Evolutionary conservation across 2,797 vertebrate species (phyloP).

Genomic region (Molossus alvarezi): DNA sequence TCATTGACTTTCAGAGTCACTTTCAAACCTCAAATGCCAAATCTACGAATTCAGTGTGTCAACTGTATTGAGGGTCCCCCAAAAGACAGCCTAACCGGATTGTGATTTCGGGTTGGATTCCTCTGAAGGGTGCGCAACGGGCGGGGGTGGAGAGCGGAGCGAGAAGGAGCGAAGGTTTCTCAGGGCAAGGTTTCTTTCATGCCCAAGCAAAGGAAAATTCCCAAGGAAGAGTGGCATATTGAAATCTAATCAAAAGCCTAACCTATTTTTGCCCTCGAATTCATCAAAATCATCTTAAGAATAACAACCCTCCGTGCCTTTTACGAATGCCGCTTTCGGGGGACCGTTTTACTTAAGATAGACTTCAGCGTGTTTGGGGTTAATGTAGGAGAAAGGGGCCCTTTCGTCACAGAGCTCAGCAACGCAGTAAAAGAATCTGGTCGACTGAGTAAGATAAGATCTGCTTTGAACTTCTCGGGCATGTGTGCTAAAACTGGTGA

Average conservation of each 20-base stretch:
- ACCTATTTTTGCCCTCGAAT: conserved; percentile 69
- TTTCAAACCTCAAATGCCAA: not conserved
- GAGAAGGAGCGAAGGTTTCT: conserved; percentile 22
- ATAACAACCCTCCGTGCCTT: conserved; percentile 31
- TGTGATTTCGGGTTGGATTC: not conserved
- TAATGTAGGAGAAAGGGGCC: conserved; percentile 52
- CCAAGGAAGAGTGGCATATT: conserved; percentile 62
- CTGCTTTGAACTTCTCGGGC: not conserved
- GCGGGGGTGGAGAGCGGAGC: not conserved
- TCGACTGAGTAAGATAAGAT: not conserved
- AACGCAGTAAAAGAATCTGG: not conserved
- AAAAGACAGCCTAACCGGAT: not conserved
- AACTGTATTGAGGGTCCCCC: not conserved
- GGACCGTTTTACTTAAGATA: conserved; percentile 56
- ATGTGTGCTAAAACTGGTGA: not conserved
- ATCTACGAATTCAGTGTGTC: not conserved
- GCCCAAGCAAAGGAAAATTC: conserved; percentile 63
- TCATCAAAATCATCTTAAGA: conserved; percentile 69
- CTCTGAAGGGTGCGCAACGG: not conserved
- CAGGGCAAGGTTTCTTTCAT: conserved; percentile 48
- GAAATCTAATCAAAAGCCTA: conserved; percentile 76
- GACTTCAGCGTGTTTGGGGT: conserved; percentile 37
- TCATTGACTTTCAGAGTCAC: not conserved
- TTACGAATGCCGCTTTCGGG: conserved; percentile 32
- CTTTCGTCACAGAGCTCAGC: not conserved